phyloP scores from a whole-genome alignment of 2,113 vertebrate species.

The Podocnemis expansa region DNA sequence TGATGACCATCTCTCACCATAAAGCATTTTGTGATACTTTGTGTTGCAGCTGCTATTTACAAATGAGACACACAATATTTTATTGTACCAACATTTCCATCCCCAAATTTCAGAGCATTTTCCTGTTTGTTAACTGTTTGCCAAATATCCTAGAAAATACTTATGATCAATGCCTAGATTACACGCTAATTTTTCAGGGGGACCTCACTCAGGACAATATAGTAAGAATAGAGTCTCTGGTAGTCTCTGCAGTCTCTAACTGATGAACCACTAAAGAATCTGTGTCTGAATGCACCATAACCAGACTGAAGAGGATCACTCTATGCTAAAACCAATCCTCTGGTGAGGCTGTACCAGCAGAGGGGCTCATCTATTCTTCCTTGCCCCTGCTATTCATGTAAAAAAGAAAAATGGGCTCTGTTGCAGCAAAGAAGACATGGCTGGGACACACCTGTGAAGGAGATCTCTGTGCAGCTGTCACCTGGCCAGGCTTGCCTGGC shows the following conservation, averaged over 20 bases:
- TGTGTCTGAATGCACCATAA: background rate
- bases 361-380: background rate
- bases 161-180: background rate
- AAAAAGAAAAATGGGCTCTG: background rate
- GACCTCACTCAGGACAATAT: background rate
- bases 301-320: accelerated
- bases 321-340: background rate
- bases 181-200: background rate
- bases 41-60: background rate
- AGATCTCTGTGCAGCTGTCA: background rate
- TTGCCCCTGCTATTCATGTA: background rate
- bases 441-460: background rate
- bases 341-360: background rate
- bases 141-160: background rate
- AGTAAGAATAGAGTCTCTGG: background rate
- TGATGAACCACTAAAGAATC: background rate
- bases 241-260: background rate
- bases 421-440: accelerated
- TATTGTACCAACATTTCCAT: constrained; percentile 1
- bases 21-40: background rate
- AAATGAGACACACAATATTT: background rate
- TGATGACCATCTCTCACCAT: background rate
- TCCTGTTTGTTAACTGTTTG: background rate
- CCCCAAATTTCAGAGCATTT: background rate
- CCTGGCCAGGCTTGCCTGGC: background rate